Conservation (phyloP, 2,797 vertebrate genomes). For the Phaenicophaeus curvirostris region DNA sequence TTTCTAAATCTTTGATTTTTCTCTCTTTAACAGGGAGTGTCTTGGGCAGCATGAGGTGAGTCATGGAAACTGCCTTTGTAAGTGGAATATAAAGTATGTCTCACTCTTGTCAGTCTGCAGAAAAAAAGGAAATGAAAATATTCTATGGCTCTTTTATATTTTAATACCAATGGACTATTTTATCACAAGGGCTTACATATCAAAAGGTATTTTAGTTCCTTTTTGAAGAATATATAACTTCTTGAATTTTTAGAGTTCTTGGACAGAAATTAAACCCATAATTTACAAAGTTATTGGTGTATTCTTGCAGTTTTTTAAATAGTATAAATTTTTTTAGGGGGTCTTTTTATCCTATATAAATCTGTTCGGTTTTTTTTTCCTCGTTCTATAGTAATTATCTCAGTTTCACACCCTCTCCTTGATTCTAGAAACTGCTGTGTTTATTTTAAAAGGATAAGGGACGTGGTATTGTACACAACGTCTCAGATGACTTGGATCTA, state of each 20-base stretch:
- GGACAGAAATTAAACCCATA: background rate
- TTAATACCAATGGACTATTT: background rate
- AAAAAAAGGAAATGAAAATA: background rate
- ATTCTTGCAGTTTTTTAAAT: background rate
- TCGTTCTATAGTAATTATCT: background rate
- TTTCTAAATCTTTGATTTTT: slow-evolving; percentile 51
- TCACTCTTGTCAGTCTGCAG: background rate
- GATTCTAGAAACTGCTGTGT: background rate
- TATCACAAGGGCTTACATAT: background rate
- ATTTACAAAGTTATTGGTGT: background rate
- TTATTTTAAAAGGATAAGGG: background rate
- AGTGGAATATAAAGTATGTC: background rate
- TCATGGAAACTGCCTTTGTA: slow-evolving; percentile 7
- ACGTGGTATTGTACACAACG: background rate
- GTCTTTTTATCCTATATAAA: background rate
- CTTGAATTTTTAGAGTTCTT: background rate
- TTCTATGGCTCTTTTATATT: background rate
- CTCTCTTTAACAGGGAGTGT: slow-evolving; percentile 79
- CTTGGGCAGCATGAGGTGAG: slow-evolving; percentile 88
- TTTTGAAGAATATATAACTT: background rate
- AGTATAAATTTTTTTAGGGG: rapidly evolving
- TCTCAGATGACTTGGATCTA: background rate
- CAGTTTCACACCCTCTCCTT: background rate
- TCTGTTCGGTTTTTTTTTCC: background rate
- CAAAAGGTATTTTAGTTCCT: background rate